Base-by-base conservation (phyloP, 2,888 invertebrate species). In the Xylophagus ater region DNA sequence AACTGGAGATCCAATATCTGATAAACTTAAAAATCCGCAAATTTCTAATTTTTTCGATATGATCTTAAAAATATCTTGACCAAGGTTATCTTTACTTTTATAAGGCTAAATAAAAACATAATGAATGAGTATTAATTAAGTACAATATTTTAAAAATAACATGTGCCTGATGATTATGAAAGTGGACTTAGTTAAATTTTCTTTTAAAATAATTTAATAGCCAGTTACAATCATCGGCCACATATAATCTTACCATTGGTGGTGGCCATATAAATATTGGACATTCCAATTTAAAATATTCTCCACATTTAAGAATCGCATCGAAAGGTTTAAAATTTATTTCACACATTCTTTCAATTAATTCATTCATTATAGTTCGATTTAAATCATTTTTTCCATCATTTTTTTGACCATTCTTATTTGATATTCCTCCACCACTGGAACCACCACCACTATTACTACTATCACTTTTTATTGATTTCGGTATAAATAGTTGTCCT, bases 1-100 rank as follows among this genome's bases (percentile, higher is more conserved):
- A 56, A 89, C 87, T 3, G 94, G 94, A 41, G 90, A 93, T 21
- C 85, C 85, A 36, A 93, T 77, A 57, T 94, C 93, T 3, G 79
- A 75, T 7, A 89, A 77, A n/a, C 81, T 75, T 35, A 96, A 65
- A 57, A 90, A 94, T 0, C 94, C 94, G 55, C 87, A 78, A 13
- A 94, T 77, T 57, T 85, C 81, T 37, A 94, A 70, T 35, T 76
- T 74, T 42, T 77, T 78, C 1, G 83, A 76, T 36, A 90, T 68
- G 44, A 72, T 74, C 23, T 41, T 42, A 25, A 40, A 14, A 7
- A 23, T 32, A n/a, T 49, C 48, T 15, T 32, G 44, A 13, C 44
- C 47, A 18, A 43, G 28, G 7, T 28, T 29, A 21, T 49, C 46
- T 34, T 46, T 47, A 13, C 17, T 28, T 15, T 24, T 42, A 46